Evolutionary conservation across 2,113 vertebrate species (phyloP), one percentile per base, ranked within the genome.

Genomic region (Rhinogobius similis): DNA sequence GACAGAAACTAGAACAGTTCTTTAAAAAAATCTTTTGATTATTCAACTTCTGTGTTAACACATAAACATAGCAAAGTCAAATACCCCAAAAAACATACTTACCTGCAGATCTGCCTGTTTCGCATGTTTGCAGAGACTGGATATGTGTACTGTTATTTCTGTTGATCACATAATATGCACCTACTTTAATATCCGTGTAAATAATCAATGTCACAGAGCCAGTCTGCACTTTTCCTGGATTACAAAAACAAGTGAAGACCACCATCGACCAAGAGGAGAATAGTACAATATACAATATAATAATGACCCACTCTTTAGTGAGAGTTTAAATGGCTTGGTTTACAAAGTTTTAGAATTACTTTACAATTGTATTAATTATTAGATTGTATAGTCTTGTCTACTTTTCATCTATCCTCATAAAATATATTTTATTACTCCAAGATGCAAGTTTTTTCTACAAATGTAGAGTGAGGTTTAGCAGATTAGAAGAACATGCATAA

Each of bases 401-500:
- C 26, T 24, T 1, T 14, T 26, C 11, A 26, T 55, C 2, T 39
- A 39, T 41, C 10, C 11, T 41, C 10, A 10, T 41, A 41, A 11
- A 1, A 41, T 41, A 41, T 41, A 41, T 41, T 41, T 41, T 41
- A n/a, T n/a, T n/a, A n/a, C 39, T 10, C 10, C 39, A 41, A 50
- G 7, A 79, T 82, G 77, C 75, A 83, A 71, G 69, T 73, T 39
- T 85, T 81, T 16, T 77, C 76, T 77, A 68, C 85, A 82, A 86
- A 88, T 91, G 70, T 85, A 88, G 72, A 87, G 90, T 71, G 83
- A 86, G 85, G 87, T 86, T 84, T 55, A 89, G 79, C 81, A 87
- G 77, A 84, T 83, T 3, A 79, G 73, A 82, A 78, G 70, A 50
- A 41, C 73, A 52, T 32, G 14, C 65, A 64, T 48, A 12, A 68